Percentiles rank a stretch among this genome's conserved stretches.
Evolutionary conservation across 2,888 invertebrate species (phyloP).

Genomic region (Coenonympha arcania): DNA sequence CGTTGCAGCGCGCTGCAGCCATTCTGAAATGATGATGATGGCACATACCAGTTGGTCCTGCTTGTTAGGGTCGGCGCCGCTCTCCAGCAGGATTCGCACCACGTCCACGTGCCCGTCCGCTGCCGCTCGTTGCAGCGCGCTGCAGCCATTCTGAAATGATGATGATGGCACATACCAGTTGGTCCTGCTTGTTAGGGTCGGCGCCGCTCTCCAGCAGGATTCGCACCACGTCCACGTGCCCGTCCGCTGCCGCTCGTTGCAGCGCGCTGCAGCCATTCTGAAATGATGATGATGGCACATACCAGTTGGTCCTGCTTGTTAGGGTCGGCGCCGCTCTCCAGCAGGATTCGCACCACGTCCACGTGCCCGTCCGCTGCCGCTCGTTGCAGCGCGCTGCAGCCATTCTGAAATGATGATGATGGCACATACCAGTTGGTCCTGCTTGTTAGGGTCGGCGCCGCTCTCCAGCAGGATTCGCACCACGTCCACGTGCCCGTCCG

Average conservation of each 20-base stretch:
- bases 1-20: slow-evolving; percentile 93
- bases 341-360: slow-evolving; percentile 84
- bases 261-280: slow-evolving; percentile 91
- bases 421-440: slow-evolving; percentile 81
- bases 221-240: slow-evolving; percentile 87
- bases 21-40: slow-evolving; percentile 76
- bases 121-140: slow-evolving; percentile 90
- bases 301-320: slow-evolving; percentile 89
- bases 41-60: slow-evolving; percentile 82
- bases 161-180: slow-evolving; percentile 76
- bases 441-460: slow-evolving; percentile 88
- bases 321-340: slow-evolving; percentile 89
- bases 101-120: slow-evolving; percentile 93
- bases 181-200: slow-evolving; percentile 88
- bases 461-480: slow-evolving; percentile 87
- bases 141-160: slow-evolving; percentile 89
- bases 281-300: slow-evolving; percentile 42
- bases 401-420: slow-evolving; percentile 79
- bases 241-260: slow-evolving; percentile 92
- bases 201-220: slow-evolving; percentile 89
- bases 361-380: slow-evolving; percentile 93
- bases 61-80: slow-evolving; percentile 89
- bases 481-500: slow-evolving; percentile 90
- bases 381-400: slow-evolving; percentile 92
- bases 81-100: slow-evolving; percentile 85